Base-by-base conservation (phyloP, 2,888 invertebrate genomes). In the Polydesmus complanatus region DNA sequence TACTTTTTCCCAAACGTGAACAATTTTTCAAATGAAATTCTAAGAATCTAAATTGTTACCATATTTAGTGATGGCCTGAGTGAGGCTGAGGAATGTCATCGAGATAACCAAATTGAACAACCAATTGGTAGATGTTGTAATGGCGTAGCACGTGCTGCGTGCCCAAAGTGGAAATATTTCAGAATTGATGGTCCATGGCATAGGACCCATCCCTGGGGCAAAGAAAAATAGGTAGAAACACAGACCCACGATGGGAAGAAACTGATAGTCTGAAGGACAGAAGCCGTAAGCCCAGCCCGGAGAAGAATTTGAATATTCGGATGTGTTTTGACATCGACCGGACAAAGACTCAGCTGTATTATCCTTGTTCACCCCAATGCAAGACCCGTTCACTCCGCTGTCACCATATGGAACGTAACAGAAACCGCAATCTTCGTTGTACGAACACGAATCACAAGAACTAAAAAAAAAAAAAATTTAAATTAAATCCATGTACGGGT, bases 141-240 rank as follows among this genome's bases (percentile, higher is more conserved):
- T 66, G 47, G 76, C 72, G 56, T 68, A 75, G 56, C 78, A 76
- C 0, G 77, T 75, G 53, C 77, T 72, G 23, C 79, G 70, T 1
- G 79, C 78, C 79, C 78, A 79, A 37, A 74, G 68, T 0, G 79
- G 79, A 66, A 77, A 79, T 58, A 79, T 78, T 68, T 79, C 79
- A 2, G 78, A 75, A 68, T 79, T 79, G 58, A 79, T 73, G 3
- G 78, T 78, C 79, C 79, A 79, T 1, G 78, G 78, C 74, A 78
- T 78, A 1, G 78, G 77, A 3, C 78, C 78, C 69, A 78, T 74
- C 48, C 78, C 75, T 63, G 78, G 76, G 22, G 78, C 74, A 70
- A 78, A 78, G 65, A 71, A 74, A 65, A 75, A 69, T n/a, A 78
- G 70, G 66, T 78, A 78, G 14, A 76, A 60, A 3, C 70, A 70